A percentile compares a stretch with the other conserved stretches of the same genome.
These are phyloP conservation scores for Caenorhabditis macrosperma DNA, from an alignment of 2,888 invertebrate species.

Conservation along the genomic window DNA sequence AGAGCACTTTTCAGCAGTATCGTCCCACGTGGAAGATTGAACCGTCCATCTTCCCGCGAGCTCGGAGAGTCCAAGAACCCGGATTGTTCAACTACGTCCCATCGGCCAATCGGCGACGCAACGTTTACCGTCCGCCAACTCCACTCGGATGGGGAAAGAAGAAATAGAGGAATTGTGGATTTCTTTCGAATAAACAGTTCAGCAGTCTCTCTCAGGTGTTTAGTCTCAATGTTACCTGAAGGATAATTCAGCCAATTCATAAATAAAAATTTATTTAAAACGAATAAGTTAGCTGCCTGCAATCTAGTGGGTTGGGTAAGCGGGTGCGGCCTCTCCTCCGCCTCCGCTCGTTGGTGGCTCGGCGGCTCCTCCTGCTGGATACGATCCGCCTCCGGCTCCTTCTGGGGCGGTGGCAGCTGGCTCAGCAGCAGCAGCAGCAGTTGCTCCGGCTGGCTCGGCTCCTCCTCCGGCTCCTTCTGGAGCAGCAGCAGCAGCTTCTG, in stretches of 20 bases:
- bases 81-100: conserved; percentile 37
- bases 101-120: conserved; percentile 1
- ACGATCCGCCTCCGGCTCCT: conserved; percentile 40
- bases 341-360: background rate
- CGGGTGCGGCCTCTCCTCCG: conserved; percentile 42
- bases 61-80: conserved; percentile 10
- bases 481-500: conserved; percentile 11
- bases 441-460: conserved; percentile 4
- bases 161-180: background rate
- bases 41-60: conserved; percentile 15
- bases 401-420: conserved; percentile 39
- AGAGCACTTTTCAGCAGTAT: conserved; percentile 29
- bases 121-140: conserved; percentile 13
- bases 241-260: background rate
- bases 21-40: conserved; percentile 18
- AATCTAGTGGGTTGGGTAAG: conserved; percentile 30
- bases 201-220: background rate
- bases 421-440: conserved; percentile 19
- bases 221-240: too few relatives aligned
- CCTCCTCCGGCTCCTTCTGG: conserved; percentile 33
- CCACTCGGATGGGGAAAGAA: conserved; percentile 45
- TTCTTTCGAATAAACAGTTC: background rate
- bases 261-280: conserved; percentile 21
- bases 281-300: conserved; percentile 7
- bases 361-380: conserved; percentile 28